phyloP scores from a whole-genome alignment of 2,113 vertebrate genomes.

The Aegithalos caudatus region DNA sequence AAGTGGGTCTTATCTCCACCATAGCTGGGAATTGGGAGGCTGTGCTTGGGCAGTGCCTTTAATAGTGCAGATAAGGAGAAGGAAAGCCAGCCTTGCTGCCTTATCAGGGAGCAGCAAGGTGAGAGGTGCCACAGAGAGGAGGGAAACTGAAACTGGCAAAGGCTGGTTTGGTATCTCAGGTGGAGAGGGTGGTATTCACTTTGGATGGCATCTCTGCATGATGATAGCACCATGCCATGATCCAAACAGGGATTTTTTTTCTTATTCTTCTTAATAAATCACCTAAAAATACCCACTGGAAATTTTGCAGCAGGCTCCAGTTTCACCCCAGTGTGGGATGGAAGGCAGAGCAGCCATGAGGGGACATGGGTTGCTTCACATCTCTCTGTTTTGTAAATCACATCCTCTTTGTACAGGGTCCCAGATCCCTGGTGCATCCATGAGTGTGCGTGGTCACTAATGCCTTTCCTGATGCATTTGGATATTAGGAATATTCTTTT shows the following conservation, averaged over 20 bases:
- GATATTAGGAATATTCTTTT: background rate
- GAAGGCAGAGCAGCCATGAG: background rate
- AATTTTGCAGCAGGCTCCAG: background rate
- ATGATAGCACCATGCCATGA: rapidly evolving
- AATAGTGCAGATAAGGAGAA: background rate
- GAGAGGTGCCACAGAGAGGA: background rate
- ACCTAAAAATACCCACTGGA: rapidly evolving
- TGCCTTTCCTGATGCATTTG: background rate
- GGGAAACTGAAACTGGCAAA: background rate
- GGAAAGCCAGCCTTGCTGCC: no score
- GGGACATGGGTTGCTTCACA: background rate
- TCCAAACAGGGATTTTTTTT: background rate
- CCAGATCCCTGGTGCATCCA: background rate
- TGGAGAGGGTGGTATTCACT: background rate
- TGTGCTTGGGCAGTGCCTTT: background rate
- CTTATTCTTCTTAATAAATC: no score
- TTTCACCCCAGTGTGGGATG: background rate
- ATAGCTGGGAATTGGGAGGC: background rate
- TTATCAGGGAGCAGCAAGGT: background rate
- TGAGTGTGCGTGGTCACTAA: rapidly evolving
- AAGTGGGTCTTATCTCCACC: background rate
- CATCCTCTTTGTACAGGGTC: background rate
- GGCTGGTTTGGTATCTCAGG: background rate
- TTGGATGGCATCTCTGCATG: background rate
- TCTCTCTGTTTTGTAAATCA: background rate